Base-by-base conservation (phyloP, 2,113 vertebrate genomes). In the Tetraodon nigroviridis region DNA sequence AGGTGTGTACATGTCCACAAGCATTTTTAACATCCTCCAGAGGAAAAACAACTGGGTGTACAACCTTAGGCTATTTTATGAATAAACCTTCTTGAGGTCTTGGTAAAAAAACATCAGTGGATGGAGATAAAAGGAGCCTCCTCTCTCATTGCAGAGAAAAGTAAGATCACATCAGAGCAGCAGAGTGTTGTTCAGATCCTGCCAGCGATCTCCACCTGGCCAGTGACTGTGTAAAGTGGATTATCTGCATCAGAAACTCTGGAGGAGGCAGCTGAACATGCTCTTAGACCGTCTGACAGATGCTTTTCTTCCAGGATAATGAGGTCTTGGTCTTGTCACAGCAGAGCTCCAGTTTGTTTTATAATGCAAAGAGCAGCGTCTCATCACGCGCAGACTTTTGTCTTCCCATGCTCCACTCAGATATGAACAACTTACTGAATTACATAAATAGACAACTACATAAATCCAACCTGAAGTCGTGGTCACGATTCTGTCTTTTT, bases 1-100 rank as follows among this genome's bases (percentile, higher is more conserved):
- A 99, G 95, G 97, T 98, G 84, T 68, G 91, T 56, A 29, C 19
- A 41, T 37, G 1, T 3, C 32, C 1, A 8, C 8, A 37, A 37
- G 32, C 2, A 37, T 12, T 12, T 8, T 37, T 10, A n/a, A 37
- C 32, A 37, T 37, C 32, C 1, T 37, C 32, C 32, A 37, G 11
- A 37, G 32, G 8, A 1, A 37, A 12, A 37, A 8, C 2, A 37
- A 37, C 7, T 8, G 32, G 7, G 7, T 37, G 12, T 37, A 11
- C 11, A 2, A 37, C 32, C 32, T 12, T 8, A 11, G 32, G 11
- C 32, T 10, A 37, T 37, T 8, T 37, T 37, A 10, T 37, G 32
- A 37, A 11, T 10, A 12, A 37, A 37, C 8, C 32, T n/a, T 8
- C 53, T 24, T 48, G 49, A 27, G 27, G 10, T 11, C 42, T 29